phyloP scores from a whole-genome alignment of 1,140 invertebrate genomes.

The Subanguina moxae region DNA sequence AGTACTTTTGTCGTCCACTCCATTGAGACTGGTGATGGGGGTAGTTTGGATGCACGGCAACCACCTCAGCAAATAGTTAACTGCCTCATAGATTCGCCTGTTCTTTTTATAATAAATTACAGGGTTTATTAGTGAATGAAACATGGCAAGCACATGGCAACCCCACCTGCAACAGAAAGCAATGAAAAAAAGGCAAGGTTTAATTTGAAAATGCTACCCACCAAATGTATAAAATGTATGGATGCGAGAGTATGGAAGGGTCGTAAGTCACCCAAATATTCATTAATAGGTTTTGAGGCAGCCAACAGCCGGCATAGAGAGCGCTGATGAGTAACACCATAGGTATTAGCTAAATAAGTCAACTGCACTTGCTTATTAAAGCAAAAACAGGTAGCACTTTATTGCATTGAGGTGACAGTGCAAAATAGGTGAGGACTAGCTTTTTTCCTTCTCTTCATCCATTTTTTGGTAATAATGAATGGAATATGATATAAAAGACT shows the following conservation, averaged over 20 bases:
- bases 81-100: conserved; percentile 51
- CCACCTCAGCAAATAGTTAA: conserved; percentile 51
- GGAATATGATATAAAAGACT: too few relatives aligned
- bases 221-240: conserved; percentile 57
- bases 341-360: conserved; percentile 56
- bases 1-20: conserved; percentile 17
- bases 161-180: conserved; percentile 44
- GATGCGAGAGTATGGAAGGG: conserved; percentile 50
- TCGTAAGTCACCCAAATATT: conserved; percentile 56
- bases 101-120: conserved; percentile 55
- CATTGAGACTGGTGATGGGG: conserved; percentile 38
- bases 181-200: too few relatives aligned
- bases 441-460: too few relatives aligned
- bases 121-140: conserved; percentile 58
- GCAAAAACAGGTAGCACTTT: too few relatives aligned
- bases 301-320: conserved; percentile 57
- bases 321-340: conserved; percentile 57
- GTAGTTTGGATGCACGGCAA: conserved; percentile 24
- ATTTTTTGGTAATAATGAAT: too few relatives aligned
- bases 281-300: conserved; percentile 58
- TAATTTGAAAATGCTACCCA: conserved; percentile 24
- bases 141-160: conserved; percentile 55
- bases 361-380: too few relatives aligned
- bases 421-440: too few relatives aligned
- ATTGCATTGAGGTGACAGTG: too few relatives aligned